Conservation (phyloP, 2,888 invertebrate species). For the Cheilosia scutellata region DNA sequence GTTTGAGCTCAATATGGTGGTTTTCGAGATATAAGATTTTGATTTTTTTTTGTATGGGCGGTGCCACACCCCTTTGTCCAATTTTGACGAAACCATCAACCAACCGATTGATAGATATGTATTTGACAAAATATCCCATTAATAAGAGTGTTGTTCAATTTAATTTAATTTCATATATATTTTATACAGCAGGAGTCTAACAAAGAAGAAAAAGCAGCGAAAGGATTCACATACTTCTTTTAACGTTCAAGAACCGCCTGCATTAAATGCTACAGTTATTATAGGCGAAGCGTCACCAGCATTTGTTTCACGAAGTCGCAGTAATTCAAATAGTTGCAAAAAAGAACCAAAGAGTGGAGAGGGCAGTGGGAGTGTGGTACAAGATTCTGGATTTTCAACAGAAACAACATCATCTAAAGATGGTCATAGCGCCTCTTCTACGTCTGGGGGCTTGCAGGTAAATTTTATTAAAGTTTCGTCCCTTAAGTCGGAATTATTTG, state of each 20-base stretch:
- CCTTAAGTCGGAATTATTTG: background rate
- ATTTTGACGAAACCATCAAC: too few species aligned
- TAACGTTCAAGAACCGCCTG: conserved; percentile 38
- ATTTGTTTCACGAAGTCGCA: conserved; percentile 86
- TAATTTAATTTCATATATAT: background rate
- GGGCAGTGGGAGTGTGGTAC: conserved; percentile 87
- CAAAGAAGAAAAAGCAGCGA: conserved; percentile 52
- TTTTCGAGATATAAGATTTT: too few species aligned
- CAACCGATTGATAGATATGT: too few species aligned
- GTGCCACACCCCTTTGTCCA: too few species aligned
- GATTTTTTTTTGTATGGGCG: too few species aligned
- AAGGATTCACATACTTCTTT: conserved; percentile 42
- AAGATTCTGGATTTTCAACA: conserved; percentile 95
- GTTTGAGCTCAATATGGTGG: too few species aligned
- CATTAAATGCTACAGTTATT: conserved; percentile 29
- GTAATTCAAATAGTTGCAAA: conserved; percentile 87
- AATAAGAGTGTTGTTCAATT: background rate
- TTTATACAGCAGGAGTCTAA: conserved; percentile 37
- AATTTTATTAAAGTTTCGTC: conserved; percentile 13
- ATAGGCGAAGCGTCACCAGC: conserved; percentile 46
- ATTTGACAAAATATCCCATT: too few species aligned
- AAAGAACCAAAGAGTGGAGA: conserved; percentile 87
- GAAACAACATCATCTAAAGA: conserved; percentile 93
- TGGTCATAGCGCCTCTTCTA: conserved; percentile 90
- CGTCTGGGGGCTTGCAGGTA: conserved; percentile 85